Percentiles rank a stretch among this genome's conserved stretches.
phyloP scores from a whole-genome alignment of 2,797 vertebrate species.

The Sebastes paucispinis region DNA sequence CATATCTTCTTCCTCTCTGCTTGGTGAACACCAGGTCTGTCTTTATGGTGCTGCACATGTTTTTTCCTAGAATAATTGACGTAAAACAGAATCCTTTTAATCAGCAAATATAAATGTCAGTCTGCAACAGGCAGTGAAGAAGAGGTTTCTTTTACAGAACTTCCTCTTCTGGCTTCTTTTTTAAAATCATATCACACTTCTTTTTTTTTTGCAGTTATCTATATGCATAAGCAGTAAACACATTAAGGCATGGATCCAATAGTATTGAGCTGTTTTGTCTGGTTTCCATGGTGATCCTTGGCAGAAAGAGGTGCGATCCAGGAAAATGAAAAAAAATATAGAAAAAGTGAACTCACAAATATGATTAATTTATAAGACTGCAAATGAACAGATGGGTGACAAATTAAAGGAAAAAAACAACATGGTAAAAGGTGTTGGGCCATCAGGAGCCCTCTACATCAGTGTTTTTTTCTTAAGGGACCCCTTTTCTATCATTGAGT shows the following conservation, averaged over 20 bases:
- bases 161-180: not conserved
- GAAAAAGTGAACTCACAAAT: not conserved
- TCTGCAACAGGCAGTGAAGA: not conserved
- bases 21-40: not conserved
- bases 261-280: conserved; percentile 12
- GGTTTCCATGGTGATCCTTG: conserved; percentile 19
- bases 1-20: not conserved
- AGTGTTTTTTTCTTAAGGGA: no score
- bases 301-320: conserved; percentile 8
- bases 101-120: not conserved
- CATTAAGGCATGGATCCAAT: not conserved
- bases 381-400: conserved; percentile 21
- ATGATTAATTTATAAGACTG: not conserved
- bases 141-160: not conserved
- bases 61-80: not conserved
- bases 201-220: not conserved
- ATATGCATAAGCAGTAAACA: conserved; percentile 1
- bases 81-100: not conserved
- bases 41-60: not conserved
- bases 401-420: not conserved
- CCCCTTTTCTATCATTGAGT: no score
- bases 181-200: not conserved
- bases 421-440: not conserved
- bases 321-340: not conserved
- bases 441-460: not conserved